Percentiles rank a stretch among this genome's conserved stretches.
Conservation (phyloP, 2,888 invertebrate genomes). For the Ormia ochracea region DNA sequence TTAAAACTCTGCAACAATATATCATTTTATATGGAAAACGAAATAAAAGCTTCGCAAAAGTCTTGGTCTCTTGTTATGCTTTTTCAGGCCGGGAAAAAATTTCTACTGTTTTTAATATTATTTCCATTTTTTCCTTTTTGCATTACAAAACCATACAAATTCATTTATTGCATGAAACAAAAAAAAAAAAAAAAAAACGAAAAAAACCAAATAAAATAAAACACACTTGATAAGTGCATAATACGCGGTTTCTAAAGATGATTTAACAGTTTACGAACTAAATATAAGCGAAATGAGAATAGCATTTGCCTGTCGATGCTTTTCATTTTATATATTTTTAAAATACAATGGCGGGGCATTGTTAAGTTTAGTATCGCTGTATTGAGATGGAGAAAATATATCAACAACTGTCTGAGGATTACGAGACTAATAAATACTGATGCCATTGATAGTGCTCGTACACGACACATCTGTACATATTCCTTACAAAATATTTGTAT, state of each 20-base stretch:
- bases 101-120: not conserved
- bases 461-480: not conserved
- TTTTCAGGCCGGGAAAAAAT: not conserved
- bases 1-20: slow-evolving; percentile 52
- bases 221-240: slow-evolving; percentile 61
- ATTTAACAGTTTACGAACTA: slow-evolving; percentile 55
- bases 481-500: not conserved
- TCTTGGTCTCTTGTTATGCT: not conserved
- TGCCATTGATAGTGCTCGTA: slow-evolving; percentile 23
- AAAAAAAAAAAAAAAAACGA: no score
- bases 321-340: not conserved
- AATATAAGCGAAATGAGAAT: not conserved
- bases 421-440: slow-evolving; percentile 62
- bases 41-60: slow-evolving; percentile 25
- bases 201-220: slow-evolving; percentile 27
- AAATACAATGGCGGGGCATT: slow-evolving; percentile 18
- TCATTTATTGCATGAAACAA: slow-evolving; percentile 39
- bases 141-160: slow-evolving; percentile 39
- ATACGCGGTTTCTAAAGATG: slow-evolving; percentile 63
- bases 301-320: slow-evolving; percentile 23
- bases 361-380: slow-evolving; percentile 33
- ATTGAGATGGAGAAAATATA: slow-evolving; percentile 33
- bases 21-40: slow-evolving; percentile 42
- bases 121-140: not conserved
- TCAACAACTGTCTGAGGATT: slow-evolving; percentile 62